Conservation (phyloP, 1,140 invertebrate species). For the Coptotermes formosanus region DNA sequence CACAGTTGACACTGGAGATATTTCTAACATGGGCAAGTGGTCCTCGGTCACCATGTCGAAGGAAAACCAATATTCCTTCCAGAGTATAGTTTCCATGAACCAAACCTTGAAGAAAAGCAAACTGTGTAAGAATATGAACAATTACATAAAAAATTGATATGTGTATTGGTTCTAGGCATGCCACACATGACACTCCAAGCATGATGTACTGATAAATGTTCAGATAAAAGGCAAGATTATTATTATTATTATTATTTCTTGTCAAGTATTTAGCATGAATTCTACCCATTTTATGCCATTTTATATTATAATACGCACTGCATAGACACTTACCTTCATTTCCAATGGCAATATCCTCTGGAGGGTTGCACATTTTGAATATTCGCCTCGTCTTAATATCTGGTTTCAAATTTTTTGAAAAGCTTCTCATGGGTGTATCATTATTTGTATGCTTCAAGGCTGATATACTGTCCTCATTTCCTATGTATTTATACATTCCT, state of each 20-base stretch:
- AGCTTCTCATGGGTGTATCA: constrained; percentile 47
- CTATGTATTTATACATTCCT: constrained; percentile 77
- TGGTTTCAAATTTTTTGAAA: constrained; percentile 54
- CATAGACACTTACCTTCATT: constrained; percentile 61
- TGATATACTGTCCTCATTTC: constrained; percentile 49
- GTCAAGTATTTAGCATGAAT: background rate
- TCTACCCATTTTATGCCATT: background rate
- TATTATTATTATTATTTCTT: too few species aligned
- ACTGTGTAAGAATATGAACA: constrained; percentile 33
- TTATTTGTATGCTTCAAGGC: constrained; percentile 41
- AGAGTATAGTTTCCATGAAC: constrained; percentile 65
- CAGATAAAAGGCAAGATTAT: too few species aligned
- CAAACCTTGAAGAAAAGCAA: constrained; percentile 48
- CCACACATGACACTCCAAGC: too few species aligned
- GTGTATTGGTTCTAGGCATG: background rate
- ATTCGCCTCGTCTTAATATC: constrained; percentile 62
- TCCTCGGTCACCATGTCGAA: constrained; percentile 85
- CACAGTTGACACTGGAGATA: constrained; percentile 74
- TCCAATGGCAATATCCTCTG: constrained; percentile 60
- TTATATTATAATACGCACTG: background rate
- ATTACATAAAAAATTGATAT: background rate
- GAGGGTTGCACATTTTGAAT: constrained; percentile 65
- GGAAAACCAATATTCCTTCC: constrained; percentile 74
- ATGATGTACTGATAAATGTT: too few species aligned
- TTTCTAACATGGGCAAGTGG: constrained; percentile 76